A percentile compares a stretch with the other conserved stretches of the same genome.
Conservation (phyloP, 2,888 invertebrate genomes). For the Spodoptera littoralis region DNA sequence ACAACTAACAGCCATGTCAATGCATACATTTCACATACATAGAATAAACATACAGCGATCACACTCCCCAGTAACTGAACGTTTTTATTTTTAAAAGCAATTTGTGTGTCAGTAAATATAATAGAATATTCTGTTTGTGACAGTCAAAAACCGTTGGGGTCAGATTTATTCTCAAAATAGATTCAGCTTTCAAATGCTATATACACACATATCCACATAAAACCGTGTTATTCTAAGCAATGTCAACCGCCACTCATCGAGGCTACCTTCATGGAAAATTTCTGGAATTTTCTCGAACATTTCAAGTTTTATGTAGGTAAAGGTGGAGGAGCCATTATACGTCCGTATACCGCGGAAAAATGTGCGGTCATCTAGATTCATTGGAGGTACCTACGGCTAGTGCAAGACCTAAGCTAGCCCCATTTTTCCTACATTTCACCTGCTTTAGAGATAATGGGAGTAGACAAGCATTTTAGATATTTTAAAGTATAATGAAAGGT, state of each 20-base stretch:
- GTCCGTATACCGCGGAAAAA: slow-evolving; percentile 58
- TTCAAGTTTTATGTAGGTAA: slow-evolving; percentile 17
- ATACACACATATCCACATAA: background rate
- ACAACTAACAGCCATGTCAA: too few species aligned
- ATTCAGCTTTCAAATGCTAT: slow-evolving; percentile 17
- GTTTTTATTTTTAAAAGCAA: slow-evolving; percentile 9
- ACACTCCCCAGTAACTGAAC: background rate
- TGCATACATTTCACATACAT: too few species aligned
- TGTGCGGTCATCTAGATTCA: slow-evolving; percentile 58
- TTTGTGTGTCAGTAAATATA: too few species aligned
- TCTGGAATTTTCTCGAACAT: slow-evolving; percentile 16
- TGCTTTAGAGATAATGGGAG: slow-evolving; percentile 23
- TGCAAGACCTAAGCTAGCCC: slow-evolving; percentile 54
- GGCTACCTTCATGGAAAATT: slow-evolving; percentile 11
- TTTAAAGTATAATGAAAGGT: too few species aligned
- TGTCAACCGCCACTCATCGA: slow-evolving; percentile 8
- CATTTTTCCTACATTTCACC: slow-evolving; percentile 58
- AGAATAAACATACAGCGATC: too few species aligned
- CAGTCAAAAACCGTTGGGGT: background rate
- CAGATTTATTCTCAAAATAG: background rate
- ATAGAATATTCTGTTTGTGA: background rate
- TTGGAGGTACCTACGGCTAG: slow-evolving; percentile 43
- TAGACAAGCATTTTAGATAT: background rate
- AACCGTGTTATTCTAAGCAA: slow-evolving; percentile 5
- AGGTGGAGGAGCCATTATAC: slow-evolving; percentile 23